Base-by-base conservation (phyloP, 2,113 vertebrate species). In the Turnix velox region DNA sequence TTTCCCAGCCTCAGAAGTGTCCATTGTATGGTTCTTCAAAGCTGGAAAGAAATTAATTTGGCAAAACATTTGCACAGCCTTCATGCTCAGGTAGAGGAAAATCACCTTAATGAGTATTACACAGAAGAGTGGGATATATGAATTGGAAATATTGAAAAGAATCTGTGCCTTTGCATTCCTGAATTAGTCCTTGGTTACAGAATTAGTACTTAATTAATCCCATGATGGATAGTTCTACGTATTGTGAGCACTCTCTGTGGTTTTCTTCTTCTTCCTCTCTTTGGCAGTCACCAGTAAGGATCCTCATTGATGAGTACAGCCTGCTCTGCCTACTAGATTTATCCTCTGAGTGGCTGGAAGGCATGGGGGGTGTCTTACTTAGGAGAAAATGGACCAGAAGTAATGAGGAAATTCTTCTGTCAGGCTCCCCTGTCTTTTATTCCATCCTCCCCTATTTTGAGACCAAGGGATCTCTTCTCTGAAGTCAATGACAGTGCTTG, bases 401-500 rank as follows among this genome's bases (percentile, higher is more conserved):
- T 65, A 93, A 87, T 22, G 17, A 88, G 73, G 49, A 83, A 61
- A 49, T 91, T 58, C 71, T 86, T 92, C 74, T 82, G 71, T 89
- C 54, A 58, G 20, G 49, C 42, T 83, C 61, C 58, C 67, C 74
- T 33, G 35, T 61, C 84, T 95, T 89, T 89, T 78, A 85, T 93
- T 79, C 81, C 59, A 89, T 20, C 89, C 89, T 94, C 71, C 35
- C 63, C 76, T 54, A 43, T 93, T 73, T 73, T 73, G 84, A 91
- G 85, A 71, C 84, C 63, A 28, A 65, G 76, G 73, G 46, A 84
- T 66, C 94, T 95, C 58, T 22, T 76, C 67, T 92, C 84, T 94
- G 91, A 92, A 95, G 95, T 94, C 92, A 82, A 35, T 84, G 84
- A 61, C 78, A 91, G 87, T 5, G 0, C 78, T 96, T 25, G 77